Evolutionary conservation across 2,113 vertebrate genomes (phyloP), one percentile per base, ranked within the genome.

Genomic region (Rhinogobius similis): DNA sequence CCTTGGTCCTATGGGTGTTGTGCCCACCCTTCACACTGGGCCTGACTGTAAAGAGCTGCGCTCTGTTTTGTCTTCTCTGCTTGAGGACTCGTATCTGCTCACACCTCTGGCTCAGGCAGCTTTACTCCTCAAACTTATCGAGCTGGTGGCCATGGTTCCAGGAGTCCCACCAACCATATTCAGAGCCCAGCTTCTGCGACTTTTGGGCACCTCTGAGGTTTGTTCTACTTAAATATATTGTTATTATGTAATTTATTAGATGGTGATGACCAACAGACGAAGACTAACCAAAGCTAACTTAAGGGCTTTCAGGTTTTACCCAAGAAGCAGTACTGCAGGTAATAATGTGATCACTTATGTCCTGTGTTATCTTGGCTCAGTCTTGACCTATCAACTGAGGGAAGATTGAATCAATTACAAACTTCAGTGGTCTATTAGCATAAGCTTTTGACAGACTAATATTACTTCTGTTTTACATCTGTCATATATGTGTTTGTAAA

Each of bases 61-160:
- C 26, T 92, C 93, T 0, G 61, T 92, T 0, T 83, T 96, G 55
- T 92, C 94, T 16, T 89, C 92, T 29, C 92, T 95, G 1, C 76
- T 97, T 71, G 96, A 97, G 41, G 87, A 92, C 50, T 95, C 94
- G 14, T 96, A 94, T 71, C 90, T 96, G 10, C 90, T 97, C 38
- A 93, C 94, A 0, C 88, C 95, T 0, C 84, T 88, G 11, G 91
- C 92, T 27, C 95, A 97, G 79, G 92, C 94, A 44, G 89, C 91
- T 11, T 84, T 95, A 50, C 86, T 97, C 0, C 91, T 92, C 61
- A 83, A 92, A 9, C 86, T 97, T 69, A 91, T 86, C 2, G 94
- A 96, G 83, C 80, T 94, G 26, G 92, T 96, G 4, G 89, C 92
- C 18, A 93, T 95, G 81, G 92, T 95, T 0, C 93, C 93, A 1